These are phyloP conservation scores for Epistrophella euchroma DNA, from an alignment of 2,888 invertebrate genomes.

Conservation along the genomic window DNA sequence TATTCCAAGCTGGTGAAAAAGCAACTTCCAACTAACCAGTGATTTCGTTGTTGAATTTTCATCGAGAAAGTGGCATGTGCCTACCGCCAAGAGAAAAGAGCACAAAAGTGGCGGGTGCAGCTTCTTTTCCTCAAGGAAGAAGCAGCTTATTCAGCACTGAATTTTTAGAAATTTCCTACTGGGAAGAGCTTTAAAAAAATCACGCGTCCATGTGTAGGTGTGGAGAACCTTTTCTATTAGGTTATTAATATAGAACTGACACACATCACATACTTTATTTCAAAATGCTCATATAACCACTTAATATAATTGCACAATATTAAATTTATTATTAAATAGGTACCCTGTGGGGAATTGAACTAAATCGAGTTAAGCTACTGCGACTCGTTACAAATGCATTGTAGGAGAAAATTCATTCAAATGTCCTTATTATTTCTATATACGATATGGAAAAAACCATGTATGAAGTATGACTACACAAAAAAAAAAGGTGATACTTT, in stretches of 20 bases:
- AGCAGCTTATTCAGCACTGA: too few relatives aligned
- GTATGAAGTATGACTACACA: too few relatives aligned
- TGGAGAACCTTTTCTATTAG: neutral
- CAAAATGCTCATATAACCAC: conserved; percentile 37
- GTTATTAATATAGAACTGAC: neutral
- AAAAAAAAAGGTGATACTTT: neutral
- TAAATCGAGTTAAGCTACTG: neutral
- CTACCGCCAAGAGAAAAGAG: too few relatives aligned
- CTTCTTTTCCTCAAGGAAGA: too few relatives aligned
- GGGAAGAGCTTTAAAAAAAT: too few relatives aligned
- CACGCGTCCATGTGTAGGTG: neutral
- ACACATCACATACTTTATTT: neutral
- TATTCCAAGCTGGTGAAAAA: too few relatives aligned
- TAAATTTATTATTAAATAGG: conserved; percentile 33
- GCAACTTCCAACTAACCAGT: too few relatives aligned
- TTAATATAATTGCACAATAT: conserved; percentile 54
- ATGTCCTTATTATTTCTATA: neutral
- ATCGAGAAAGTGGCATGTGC: too few relatives aligned
- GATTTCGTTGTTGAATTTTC: too few relatives aligned
- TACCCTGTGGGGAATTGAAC: conserved; percentile 46
- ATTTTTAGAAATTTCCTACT: too few relatives aligned
- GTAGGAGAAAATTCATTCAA: neutral
- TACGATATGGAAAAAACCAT: too few relatives aligned
- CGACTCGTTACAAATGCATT: neutral
- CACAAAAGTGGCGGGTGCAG: too few relatives aligned